These are phyloP conservation scores for Trematocara marginatum DNA, from an alignment of 2,113 vertebrate species.

Conservation along the genomic window DNA sequence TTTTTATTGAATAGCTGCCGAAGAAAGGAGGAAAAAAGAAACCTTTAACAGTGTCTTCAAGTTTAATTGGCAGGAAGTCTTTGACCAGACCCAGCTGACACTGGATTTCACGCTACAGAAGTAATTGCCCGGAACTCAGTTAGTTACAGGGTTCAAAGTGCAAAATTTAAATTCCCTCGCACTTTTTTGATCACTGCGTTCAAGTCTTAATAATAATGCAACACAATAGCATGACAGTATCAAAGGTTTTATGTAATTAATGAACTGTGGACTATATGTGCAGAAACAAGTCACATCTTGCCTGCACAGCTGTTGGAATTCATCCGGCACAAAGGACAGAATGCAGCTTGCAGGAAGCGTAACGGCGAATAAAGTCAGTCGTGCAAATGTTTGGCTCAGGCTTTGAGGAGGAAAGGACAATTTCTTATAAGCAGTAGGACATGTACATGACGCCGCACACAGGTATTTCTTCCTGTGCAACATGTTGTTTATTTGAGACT, in stretches of 20 bases:
- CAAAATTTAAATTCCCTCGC: not conserved
- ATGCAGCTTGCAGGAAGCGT: not conserved
- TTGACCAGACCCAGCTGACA: slow-evolving; percentile 29
- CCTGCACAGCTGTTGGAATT: not conserved
- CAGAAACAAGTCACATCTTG: not conserved
- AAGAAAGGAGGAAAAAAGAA: not conserved
- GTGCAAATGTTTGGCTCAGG: not conserved
- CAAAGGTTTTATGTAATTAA: slow-evolving; percentile 7
- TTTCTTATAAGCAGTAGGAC: not conserved
- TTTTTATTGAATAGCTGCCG: not conserved
- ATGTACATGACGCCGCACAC: not conserved
- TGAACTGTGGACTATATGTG: not conserved
- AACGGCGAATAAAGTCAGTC: slow-evolving; percentile 7
- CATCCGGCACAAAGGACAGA: not conserved
- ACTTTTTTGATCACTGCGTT: not conserved
- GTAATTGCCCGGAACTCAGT: not conserved
- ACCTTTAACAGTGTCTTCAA: not conserved
- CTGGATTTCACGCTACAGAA: slow-evolving; percentile 7
- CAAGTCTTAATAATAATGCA: not conserved
- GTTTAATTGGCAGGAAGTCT: slow-evolving; percentile 42
- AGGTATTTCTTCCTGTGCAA: not conserved
- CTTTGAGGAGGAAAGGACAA: not conserved
- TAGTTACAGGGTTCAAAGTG: not conserved
- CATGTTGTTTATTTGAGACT: not conserved
- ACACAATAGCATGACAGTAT: not conserved